Percentiles rank a stretch among this genome's conserved stretches.
Evolutionary conservation across 2,888 invertebrate species (phyloP).

Genomic region (Timema podura): DNA sequence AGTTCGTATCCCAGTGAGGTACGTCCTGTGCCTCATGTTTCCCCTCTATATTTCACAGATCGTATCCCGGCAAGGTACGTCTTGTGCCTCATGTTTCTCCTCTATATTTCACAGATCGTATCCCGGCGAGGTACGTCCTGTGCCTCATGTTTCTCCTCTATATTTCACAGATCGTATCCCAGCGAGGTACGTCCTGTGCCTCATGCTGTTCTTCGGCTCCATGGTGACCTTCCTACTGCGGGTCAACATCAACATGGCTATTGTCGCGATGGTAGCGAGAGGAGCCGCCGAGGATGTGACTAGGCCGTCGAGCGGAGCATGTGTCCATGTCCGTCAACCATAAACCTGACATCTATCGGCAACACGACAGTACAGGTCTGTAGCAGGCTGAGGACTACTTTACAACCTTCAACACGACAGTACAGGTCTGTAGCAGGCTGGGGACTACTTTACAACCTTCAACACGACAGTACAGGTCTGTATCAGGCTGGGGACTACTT

Average conservation of each 20-base stretch:
- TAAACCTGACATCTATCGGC: not conserved
- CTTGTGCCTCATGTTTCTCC: no score
- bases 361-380: not conserved
- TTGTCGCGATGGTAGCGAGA: constrained; percentile 37
- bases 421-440: no score
- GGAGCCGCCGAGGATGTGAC: constrained; percentile 8
- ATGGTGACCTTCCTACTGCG: constrained; percentile 37
- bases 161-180: constrained; percentile 27
- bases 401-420: no score
- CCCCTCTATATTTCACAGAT: no score
- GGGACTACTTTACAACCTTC: no score
- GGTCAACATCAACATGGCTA: constrained; percentile 38
- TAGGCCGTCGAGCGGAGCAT: not conserved
- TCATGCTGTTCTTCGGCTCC: constrained; percentile 36
- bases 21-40: constrained; percentile 33
- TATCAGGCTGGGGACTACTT: no score
- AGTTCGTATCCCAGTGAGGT: constrained; percentile 31
- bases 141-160: not conserved
- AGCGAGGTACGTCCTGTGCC: constrained; percentile 32
- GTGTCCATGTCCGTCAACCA: not conserved
- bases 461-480: no score
- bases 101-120: no score
- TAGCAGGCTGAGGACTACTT: no score
- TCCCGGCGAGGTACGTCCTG: no score
- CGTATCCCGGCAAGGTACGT: no score